These are phyloP conservation scores for Geothlypis trichas DNA, from an alignment of 2,113 vertebrate genomes.

Conservation along the genomic window DNA sequence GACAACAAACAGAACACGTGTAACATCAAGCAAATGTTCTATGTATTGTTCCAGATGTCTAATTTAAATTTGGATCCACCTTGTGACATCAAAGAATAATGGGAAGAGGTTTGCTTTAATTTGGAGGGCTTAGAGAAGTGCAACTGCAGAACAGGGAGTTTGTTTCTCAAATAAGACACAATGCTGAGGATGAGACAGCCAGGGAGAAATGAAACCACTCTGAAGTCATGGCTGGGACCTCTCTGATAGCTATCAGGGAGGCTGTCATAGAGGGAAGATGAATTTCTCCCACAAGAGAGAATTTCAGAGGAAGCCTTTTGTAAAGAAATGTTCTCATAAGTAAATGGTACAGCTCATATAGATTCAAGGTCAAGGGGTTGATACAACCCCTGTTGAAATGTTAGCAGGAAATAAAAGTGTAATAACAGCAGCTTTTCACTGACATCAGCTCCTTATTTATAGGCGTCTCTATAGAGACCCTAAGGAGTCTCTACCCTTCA, in stretches of 20 bases:
- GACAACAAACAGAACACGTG: neutral
- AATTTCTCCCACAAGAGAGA: conserved; percentile 36
- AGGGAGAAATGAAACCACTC: neutral
- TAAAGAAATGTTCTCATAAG: conserved; percentile 34
- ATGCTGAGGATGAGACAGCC: neutral
- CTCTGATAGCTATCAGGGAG: conserved; percentile 4
- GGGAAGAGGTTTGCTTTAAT: neutral
- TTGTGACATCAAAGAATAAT: neutral
- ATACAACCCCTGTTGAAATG: conserved; percentile 26
- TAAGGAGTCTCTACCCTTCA: conserved; percentile 14
- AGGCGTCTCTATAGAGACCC: no score
- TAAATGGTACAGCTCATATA: conserved; percentile 30
- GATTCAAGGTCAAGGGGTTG: conserved; percentile 33
- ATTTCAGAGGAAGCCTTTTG: conserved; percentile 41
- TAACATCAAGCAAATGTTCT: neutral
- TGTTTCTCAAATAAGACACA: neutral
- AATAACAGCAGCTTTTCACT: conserved; percentile 44
- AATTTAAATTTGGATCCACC: neutral
- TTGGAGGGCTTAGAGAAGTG: neutral
- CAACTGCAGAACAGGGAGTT: neutral
- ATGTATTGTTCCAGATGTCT: neutral
- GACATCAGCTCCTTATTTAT: conserved; percentile 47
- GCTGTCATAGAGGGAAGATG: conserved; percentile 26
- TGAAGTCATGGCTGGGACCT: neutral
- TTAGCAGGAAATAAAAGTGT: conserved; percentile 55